phyloP scores from a whole-genome alignment of 1,140 invertebrate genomes.

The Penaeus japonicus region DNA sequence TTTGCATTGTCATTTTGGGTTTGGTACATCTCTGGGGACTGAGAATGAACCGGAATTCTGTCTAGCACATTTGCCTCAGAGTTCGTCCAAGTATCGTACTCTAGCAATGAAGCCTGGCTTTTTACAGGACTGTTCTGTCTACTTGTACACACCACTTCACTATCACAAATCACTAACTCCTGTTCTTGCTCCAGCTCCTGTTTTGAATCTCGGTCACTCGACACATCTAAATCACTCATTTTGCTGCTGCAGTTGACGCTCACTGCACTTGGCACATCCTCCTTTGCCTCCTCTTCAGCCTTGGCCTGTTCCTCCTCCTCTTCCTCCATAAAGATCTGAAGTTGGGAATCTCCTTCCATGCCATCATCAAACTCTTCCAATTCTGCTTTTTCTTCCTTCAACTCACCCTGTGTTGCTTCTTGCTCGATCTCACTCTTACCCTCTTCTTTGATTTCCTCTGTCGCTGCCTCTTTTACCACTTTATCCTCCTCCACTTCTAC shows the following conservation, averaged over 20 bases:
- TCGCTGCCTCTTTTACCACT: background rate
- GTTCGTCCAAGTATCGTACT: background rate
- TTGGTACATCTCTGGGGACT: background rate
- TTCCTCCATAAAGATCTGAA: slow-evolving; percentile 35
- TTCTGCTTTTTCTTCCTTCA: background rate
- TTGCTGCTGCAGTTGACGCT: background rate
- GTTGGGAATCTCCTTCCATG: slow-evolving; percentile 39
- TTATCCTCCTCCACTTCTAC: background rate
- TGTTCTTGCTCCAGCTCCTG: slow-evolving; percentile 17
- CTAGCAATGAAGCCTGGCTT: background rate
- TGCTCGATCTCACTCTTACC: background rate
- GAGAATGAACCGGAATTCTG: background rate
- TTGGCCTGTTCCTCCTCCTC: slow-evolving; percentile 38
- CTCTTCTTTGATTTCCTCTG: background rate
- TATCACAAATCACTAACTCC: slow-evolving; percentile 48
- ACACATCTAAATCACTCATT: background rate
- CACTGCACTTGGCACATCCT: background rate
- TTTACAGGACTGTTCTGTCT: background rate
- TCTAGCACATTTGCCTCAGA: slow-evolving; percentile 10
- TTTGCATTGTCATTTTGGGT: slow-evolving; percentile 4
- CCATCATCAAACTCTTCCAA: slow-evolving; percentile 34
- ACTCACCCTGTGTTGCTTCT: background rate
- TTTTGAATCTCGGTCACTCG: slow-evolving; percentile 19
- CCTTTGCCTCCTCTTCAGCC: background rate
- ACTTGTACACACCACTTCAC: slow-evolving; percentile 14